Base-by-base conservation (phyloP, 2,113 vertebrate genomes). In the Mola mola region DNA sequence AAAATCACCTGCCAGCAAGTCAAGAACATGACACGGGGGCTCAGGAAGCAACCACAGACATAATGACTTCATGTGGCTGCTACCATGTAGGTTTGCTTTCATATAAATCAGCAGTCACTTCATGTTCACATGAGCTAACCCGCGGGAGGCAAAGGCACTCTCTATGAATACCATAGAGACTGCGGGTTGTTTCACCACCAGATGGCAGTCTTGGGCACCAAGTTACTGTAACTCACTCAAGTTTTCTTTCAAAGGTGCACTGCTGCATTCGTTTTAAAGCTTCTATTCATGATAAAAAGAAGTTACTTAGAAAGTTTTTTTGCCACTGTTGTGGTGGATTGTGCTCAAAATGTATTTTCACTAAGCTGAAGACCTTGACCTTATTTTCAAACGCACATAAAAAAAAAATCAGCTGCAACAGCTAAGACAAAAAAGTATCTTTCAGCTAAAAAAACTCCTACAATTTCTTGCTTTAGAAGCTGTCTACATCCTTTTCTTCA, bases 181-280 rank as follows among this genome's bases (percentile, higher is more conserved):
- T 42, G 72, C 36, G 48, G n/a, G n/a, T 24, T 1, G 2, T 25
- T 56, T 44, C 26, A 31, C 79, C 87, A 86, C 56, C 59, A 80
- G 87, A 83, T 83, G 85, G 85, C 73, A 79, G 58, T 13, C 24
- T 76, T 58, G 50, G 20, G 71, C 71, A 66, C 48, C 1, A 34
- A 72, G 60, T 72, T 1, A 3, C 57, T 44, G 19, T 10, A 33
- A n/a, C 8, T 11, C n/a, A 24, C 8, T 11, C n/a, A 24, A 41
- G 8, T 3, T 25, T 19, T 31, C 31, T 17, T 26, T 17, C 0
- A 40, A 31, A 13, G 21, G 24, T 16, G 15, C 20, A 46, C 26
- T 49, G 50, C 34, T 47, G 38, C 21, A 17, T 7, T n/a, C n/a
- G n/a, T n/a, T n/a, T n/a, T n/a, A n/a, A n/a, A n/a, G n/a, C n/a